Conservation (phyloP, 1,140 invertebrate genomes). For the Drosophila kurseongensis region DNA sequence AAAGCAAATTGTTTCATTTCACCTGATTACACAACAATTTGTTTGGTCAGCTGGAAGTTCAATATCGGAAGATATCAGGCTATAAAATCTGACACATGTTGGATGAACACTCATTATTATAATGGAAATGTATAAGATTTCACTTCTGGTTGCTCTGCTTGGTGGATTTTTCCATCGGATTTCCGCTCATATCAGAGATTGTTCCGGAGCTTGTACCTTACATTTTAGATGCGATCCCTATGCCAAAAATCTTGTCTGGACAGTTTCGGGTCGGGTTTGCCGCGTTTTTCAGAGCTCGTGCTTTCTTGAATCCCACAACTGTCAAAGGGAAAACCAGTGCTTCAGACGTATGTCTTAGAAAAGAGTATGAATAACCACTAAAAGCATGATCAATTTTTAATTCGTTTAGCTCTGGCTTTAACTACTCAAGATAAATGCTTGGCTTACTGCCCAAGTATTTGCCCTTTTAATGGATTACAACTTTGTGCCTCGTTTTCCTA, state of each 20-base stretch:
- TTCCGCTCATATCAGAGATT: neutral
- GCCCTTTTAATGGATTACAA: neutral
- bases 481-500: constrained; percentile 19
- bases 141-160: neutral
- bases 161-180: neutral
- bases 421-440: neutral
- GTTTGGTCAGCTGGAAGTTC: neutral
- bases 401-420: neutral
- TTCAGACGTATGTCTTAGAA: neutral
- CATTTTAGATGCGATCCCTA: constrained; percentile 21
- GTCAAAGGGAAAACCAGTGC: constrained; percentile 16
- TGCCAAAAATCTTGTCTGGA: constrained; percentile 1
- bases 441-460: constrained; percentile 3
- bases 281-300: constrained; percentile 21
- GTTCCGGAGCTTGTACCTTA: constrained; percentile 1
- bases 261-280: constrained; percentile 1
- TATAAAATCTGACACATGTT: constrained; percentile 2
- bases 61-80: neutral
- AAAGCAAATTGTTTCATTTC: neutral
- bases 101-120: neutral
- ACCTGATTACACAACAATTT: constrained; percentile 10
- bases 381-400: neutral
- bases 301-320: constrained; percentile 7
- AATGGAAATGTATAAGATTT: constrained; percentile 4
- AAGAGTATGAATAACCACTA: neutral